Percentiles rank a stretch among this genome's conserved stretches.
Conservation (phyloP, 2,113 vertebrate species). For the Diglossa brunneiventris region DNA sequence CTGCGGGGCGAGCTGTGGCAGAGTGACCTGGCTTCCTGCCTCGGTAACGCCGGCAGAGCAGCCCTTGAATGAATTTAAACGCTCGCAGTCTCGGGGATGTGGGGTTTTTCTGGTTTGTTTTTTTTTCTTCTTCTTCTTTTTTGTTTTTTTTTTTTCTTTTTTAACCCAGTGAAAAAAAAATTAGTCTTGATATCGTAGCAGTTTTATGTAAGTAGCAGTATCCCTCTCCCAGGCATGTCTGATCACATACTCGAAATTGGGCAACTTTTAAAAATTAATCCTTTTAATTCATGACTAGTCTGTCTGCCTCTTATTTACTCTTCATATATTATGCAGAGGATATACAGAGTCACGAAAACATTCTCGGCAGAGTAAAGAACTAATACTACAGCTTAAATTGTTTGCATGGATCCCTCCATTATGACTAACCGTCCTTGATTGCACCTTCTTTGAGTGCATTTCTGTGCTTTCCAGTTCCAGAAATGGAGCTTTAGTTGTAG, state of each 20-base stretch:
- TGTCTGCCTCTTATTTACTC: neutral
- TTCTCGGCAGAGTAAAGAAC: neutral
- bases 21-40: neutral
- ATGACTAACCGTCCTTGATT: neutral
- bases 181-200: neutral
- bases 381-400: neutral
- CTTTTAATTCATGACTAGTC: neutral
- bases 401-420: neutral
- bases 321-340: neutral
- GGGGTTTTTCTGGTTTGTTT: neutral
- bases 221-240: neutral
- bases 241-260: neutral
- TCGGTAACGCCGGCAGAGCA: neutral
- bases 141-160: neutral
- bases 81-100: neutral
- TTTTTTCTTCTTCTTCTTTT: accelerated
- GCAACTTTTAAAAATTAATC: neutral
- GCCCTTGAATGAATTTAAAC: neutral
- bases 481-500: neutral
- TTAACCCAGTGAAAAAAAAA: neutral
- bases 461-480: neutral
- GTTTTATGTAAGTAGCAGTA: neutral
- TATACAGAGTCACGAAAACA: neutral
- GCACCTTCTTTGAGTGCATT: neutral
- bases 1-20: neutral